Base-by-base conservation (phyloP, 2,888 invertebrate species). In the Ochropleura leucogaster region DNA sequence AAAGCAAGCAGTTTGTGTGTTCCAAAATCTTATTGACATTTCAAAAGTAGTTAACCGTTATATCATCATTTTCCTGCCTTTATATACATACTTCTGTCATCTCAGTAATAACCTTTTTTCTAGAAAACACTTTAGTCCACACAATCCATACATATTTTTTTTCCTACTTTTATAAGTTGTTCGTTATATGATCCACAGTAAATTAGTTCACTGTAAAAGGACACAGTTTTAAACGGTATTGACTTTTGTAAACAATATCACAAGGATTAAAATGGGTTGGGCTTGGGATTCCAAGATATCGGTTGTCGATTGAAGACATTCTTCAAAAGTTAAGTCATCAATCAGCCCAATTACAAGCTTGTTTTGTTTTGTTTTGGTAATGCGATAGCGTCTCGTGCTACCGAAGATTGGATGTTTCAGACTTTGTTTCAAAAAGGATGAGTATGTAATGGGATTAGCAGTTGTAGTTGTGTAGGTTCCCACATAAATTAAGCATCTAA, bases 311-410 rank as follows among this genome's bases (percentile, higher is more conserved):
- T 51, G 51, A 53, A 71, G 42, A 62, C 64, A 68, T 72, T 83
- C 73, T 80, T 79, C 20, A 53, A 57, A 83, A 72, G 55, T 72
- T 83, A 69, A 80, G 65, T 72, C 80, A 79, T 80, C 80, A 66
- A 73, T 80, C 84, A 80, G 68, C 16, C 53, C 72, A 79, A 80
- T 79, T 83, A 62, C 40, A 59, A 57, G 47, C 65, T 68, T 72
- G 66, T 82, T 79, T 68, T 68, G 70, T 70, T 77, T 47, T 4
- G 68, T 79, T 70, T 77, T 47, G 6, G 68, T 79, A 83, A 80
- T 53, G 30, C n/a, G 72, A 83, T 72, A 72, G n/a, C 49, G 44
- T 51, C 60, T 73, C 18, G 40, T 51, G 63, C n/a, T 64, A 16
- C 12, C 14, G 30, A 14, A 14, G 46, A 59, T 74, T 44, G 30